Percentiles rank a stretch among this genome's conserved stretches.
Conservation (phyloP, 2,888 invertebrate genomes). For the Pogonocherus hispidulus region DNA sequence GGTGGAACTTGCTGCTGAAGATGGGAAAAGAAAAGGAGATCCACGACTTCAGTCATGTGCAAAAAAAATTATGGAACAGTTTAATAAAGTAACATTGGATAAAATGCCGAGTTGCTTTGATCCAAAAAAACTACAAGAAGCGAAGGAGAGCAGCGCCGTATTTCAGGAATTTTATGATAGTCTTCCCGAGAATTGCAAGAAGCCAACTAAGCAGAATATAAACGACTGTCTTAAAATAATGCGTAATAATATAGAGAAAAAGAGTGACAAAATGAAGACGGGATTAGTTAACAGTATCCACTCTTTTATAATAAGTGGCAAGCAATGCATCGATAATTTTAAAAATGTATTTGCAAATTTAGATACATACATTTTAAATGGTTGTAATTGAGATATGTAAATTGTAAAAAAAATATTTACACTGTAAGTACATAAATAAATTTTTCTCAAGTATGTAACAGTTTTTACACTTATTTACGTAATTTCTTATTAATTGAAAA, state of each 20-base stretch:
- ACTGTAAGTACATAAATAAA: background rate
- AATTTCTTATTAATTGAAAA: no score
- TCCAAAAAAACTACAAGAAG: conserved; percentile 15
- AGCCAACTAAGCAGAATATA: conserved; percentile 23
- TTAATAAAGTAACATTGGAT: conserved; percentile 9
- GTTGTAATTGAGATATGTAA: conserved; percentile 27
- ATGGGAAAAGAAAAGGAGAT: conserved; percentile 1
- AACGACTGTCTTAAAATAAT: conserved; percentile 27
- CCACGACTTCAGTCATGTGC: conserved; percentile 28
- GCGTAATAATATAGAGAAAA: background rate
- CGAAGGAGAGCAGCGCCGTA: conserved; percentile 1
- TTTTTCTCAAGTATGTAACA: no score
- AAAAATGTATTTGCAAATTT: conserved; percentile 16
- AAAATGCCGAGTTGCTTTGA: conserved; percentile 29
- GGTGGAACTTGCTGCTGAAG: no score
- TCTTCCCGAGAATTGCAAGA: conserved; percentile 37
- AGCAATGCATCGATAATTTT: conserved; percentile 21
- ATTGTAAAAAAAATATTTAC: background rate
- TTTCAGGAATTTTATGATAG: conserved; percentile 4
- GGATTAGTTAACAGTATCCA: conserved; percentile 29
- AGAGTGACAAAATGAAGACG: conserved; percentile 5
- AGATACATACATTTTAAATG: conserved; percentile 41
- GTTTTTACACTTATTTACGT: no score
- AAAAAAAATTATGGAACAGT: conserved; percentile 35
- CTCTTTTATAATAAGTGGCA: conserved; percentile 18